Conservation (phyloP, 2,888 invertebrate species). For the Neria commutata region DNA sequence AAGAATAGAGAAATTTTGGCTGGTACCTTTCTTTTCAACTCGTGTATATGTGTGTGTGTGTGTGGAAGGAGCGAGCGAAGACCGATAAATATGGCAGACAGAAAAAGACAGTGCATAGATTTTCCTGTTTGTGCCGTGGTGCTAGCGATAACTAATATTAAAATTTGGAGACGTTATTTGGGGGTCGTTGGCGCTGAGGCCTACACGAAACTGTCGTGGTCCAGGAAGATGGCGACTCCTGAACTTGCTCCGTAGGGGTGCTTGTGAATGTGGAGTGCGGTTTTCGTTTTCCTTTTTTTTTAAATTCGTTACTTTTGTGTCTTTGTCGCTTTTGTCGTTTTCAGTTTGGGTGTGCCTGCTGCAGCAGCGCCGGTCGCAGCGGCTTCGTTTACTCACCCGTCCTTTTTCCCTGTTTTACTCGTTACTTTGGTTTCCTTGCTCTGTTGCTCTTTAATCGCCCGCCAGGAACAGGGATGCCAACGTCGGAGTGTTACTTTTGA, state of each 20-base stretch:
- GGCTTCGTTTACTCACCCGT: constrained; percentile 20
- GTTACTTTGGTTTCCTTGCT: neutral
- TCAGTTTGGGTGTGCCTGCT: constrained; percentile 56
- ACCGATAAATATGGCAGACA: constrained; percentile 4
- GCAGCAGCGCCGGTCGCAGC: constrained; percentile 48
- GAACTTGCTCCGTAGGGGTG: neutral
- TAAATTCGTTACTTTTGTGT: neutral
- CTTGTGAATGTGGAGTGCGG: neutral
- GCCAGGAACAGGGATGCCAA: too few species aligned
- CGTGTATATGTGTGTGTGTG: constrained; percentile 29
- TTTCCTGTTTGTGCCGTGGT: too few species aligned
- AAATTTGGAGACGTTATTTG: neutral
- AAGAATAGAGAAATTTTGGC: too few species aligned
- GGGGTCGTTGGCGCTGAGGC: neutral
- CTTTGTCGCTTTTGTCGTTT: constrained; percentile 34
- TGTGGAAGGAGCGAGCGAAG: neutral
- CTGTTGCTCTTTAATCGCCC: too few species aligned
- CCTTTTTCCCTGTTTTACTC: neutral
- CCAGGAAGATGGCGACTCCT: too few species aligned
- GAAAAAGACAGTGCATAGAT: too few species aligned
- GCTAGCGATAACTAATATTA: too few species aligned
- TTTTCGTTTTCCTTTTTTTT: constrained; percentile 8
- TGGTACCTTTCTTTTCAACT: neutral
- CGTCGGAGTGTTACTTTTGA: too few species aligned
- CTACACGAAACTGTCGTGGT: too few species aligned